Conservation (phyloP, 2,888 invertebrate species). For the Theristus sp. region DNA sequence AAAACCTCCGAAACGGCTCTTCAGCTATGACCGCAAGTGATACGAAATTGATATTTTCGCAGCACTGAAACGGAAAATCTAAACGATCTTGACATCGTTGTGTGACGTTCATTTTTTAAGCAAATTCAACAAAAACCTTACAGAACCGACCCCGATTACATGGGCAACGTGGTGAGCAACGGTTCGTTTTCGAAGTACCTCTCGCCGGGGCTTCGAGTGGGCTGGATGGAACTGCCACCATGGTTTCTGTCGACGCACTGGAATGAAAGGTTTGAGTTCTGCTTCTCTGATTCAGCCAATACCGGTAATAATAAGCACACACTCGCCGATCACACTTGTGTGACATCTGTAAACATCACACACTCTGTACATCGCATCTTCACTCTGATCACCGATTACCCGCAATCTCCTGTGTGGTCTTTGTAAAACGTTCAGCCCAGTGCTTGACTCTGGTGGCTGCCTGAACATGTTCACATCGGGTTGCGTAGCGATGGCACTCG, state of each 20-base stretch:
- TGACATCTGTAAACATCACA: neutral
- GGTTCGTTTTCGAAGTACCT: constrained; percentile 47
- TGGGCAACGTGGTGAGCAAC: constrained; percentile 44
- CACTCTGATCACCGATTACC: too few relatives aligned
- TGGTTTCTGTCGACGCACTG: constrained; percentile 15
- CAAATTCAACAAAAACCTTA: constrained; percentile 8
- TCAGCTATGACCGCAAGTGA: constrained; percentile 37
- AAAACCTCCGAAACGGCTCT: constrained; percentile 37
- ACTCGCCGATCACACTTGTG: too few relatives aligned
- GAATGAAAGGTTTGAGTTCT: constrained; percentile 9
- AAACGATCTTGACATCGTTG: neutral
- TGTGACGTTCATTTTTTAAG: neutral
- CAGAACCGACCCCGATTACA: constrained; percentile 25
- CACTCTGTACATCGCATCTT: constrained; percentile 7
- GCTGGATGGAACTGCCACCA: constrained; percentile 44
- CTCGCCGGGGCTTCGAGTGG: constrained; percentile 44
- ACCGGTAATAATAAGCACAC: too few relatives aligned
- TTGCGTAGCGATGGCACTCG: constrained; percentile 32
- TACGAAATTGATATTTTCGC: too few relatives aligned
- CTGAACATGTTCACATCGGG: constrained; percentile 44
- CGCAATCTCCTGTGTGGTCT: too few relatives aligned
- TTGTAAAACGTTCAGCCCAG: constrained; percentile 30
- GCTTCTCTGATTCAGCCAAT: neutral
- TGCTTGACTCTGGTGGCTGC: constrained; percentile 42
- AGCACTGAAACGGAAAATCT: too few relatives aligned